A percentile compares a stretch with the other conserved stretches of the same genome.
phyloP scores from a whole-genome alignment of 2,113 vertebrate genomes.

The Silurus glanis region DNA sequence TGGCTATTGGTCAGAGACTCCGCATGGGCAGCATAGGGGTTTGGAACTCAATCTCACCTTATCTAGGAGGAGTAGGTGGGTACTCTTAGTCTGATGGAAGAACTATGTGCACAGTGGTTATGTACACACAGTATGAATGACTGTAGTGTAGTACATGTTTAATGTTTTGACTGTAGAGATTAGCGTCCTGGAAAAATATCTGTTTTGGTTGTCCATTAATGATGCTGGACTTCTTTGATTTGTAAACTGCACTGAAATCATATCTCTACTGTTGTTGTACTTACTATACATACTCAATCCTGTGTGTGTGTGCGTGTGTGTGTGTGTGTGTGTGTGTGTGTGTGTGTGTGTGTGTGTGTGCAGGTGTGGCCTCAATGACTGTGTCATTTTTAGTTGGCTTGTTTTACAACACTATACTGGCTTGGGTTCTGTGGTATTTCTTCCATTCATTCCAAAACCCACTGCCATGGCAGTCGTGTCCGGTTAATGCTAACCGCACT shows the following conservation, averaged over 20 bases:
- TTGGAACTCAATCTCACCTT: conserved; percentile 80
- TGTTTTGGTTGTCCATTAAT: neutral
- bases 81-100: conserved; percentile 9
- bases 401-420: conserved; percentile 77
- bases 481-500: conserved; percentile 71
- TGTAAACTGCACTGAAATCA: neutral
- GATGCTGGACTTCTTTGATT: neutral
- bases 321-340: conserved; percentile 60
- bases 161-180: neutral
- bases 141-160: neutral
- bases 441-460: conserved; percentile 80
- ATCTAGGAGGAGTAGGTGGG: conserved; percentile 80
- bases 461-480: conserved; percentile 78
- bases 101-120: neutral
- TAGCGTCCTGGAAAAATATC: too few relatives aligned
- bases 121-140: neutral
- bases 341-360: neutral
- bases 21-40: conserved; percentile 78
- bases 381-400: conserved; percentile 70
- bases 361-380: conserved; percentile 71
- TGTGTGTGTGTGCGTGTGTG: neutral
- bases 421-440: conserved; percentile 82
- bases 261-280: neutral
- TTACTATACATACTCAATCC: too few relatives aligned
- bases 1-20: conserved; percentile 83